Conservation (phyloP, 1,140 invertebrate species). For the Diachasma alloeum region DNA sequence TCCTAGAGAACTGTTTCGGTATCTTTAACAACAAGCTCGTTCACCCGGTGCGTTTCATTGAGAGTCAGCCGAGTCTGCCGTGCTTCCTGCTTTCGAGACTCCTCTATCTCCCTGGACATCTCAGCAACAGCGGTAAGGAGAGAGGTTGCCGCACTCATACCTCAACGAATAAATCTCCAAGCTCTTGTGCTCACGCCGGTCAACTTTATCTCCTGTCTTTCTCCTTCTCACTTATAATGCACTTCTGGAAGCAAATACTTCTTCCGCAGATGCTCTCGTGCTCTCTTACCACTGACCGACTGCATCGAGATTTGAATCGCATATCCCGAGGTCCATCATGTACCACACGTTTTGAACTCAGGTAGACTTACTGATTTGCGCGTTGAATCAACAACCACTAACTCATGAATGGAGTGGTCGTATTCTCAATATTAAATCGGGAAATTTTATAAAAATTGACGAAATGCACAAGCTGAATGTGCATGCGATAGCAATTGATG, state of each 20-base stretch:
- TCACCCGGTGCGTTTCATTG: slow-evolving; percentile 50
- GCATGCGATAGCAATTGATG: too few species aligned
- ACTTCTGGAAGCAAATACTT: background rate
- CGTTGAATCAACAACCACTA: background rate
- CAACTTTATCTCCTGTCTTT: slow-evolving; percentile 15
- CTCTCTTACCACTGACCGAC: slow-evolving; percentile 34
- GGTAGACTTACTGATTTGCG: background rate
- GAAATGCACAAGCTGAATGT: background rate
- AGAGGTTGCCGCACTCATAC: slow-evolving; percentile 41
- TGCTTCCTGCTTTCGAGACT: slow-evolving; percentile 54
- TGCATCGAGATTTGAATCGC: slow-evolving; percentile 48
- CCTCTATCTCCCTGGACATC: slow-evolving; percentile 55
- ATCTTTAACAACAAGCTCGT: slow-evolving; percentile 14
- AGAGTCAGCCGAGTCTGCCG: slow-evolving; percentile 54
- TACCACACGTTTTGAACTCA: background rate
- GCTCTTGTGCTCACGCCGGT: slow-evolving; percentile 37
- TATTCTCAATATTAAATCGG: too few species aligned
- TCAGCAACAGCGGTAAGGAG: slow-evolving; percentile 37
- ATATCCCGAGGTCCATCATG: slow-evolving; percentile 33
- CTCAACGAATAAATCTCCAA: slow-evolving; percentile 59
- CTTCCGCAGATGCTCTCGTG: background rate
- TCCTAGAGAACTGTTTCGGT: background rate
- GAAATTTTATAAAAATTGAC: background rate
- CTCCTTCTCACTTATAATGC: slow-evolving; percentile 20
- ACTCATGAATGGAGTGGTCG: background rate